Percentiles rank a stretch among this genome's conserved stretches.
These are phyloP conservation scores for Zaprionus davidi DNA, from an alignment of 1,140 invertebrate species.

Conservation along the genomic window DNA sequence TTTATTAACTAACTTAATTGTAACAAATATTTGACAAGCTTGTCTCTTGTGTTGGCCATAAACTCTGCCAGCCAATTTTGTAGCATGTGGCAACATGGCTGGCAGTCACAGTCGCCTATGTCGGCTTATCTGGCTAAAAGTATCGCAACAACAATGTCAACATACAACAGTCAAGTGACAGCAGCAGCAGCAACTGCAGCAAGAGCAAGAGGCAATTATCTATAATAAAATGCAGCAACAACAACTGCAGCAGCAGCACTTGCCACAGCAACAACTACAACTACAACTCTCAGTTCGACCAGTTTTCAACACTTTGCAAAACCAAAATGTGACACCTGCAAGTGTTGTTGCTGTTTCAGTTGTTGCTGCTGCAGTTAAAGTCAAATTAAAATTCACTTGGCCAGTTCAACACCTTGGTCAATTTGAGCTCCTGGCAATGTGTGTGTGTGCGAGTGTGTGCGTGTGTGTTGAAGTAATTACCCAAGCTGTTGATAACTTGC, in stretches of 20 bases:
- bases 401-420: conserved; percentile 76
- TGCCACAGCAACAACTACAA: conserved; percentile 39
- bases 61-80: conserved; percentile 36
- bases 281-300: conserved; percentile 30
- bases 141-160: conserved; percentile 54
- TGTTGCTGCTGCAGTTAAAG: conserved; percentile 41
- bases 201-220: conserved; percentile 60
- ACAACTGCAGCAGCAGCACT: conserved; percentile 38
- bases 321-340: conserved; percentile 73
- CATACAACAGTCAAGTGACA: conserved; percentile 62
- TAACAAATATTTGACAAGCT: conserved; percentile 60
- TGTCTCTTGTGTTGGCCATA: conserved; percentile 50
- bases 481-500: conserved; percentile 41
- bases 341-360: conserved; percentile 46
- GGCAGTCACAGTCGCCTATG: conserved; percentile 6
- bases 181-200: conserved; percentile 58
- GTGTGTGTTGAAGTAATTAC: conserved; percentile 27
- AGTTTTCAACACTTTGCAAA: conserved; percentile 69
- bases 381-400: conserved; percentile 77
- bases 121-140: conserved; percentile 49
- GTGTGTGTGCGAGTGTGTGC: conserved; percentile 14
- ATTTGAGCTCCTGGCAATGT: conserved; percentile 48
- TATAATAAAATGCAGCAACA: conserved; percentile 64
- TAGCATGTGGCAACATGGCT: conserved; percentile 52
- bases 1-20: conserved; percentile 73